Conservation (phyloP, 2,113 vertebrate species). For the Hylia prasina region DNA sequence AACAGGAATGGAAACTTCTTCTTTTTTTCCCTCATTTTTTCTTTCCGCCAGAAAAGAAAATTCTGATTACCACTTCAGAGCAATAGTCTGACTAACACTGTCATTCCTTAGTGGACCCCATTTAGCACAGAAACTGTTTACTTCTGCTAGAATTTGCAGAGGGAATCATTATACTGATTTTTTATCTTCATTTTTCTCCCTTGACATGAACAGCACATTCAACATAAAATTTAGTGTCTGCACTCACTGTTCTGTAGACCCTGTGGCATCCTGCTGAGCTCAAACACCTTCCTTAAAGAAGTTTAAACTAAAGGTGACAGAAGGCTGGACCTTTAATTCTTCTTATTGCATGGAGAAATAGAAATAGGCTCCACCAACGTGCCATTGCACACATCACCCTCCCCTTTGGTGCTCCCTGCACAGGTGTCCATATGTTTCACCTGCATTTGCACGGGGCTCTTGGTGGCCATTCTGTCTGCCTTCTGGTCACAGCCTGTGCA, state of each 20-base stretch:
- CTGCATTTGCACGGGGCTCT: rapidly evolving
- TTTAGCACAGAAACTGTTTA: neutral
- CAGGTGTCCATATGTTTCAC: neutral
- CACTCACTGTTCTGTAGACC: neutral
- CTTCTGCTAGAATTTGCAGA: neutral
- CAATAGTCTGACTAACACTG: neutral
- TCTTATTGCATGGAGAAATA: neutral
- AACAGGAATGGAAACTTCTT: neutral
- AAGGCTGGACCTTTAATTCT: neutral
- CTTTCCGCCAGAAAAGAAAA: neutral
- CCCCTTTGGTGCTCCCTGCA: neutral
- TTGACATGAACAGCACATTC: neutral
- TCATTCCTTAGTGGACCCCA: neutral
- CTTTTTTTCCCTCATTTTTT: neutral
- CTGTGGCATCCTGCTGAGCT: neutral
- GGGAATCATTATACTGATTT: neutral
- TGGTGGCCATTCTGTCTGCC: neutral
- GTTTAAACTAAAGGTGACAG: neutral
- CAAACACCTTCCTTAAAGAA: neutral
- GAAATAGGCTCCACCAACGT: neutral
- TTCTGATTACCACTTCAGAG: neutral
- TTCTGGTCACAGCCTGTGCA: neutral
- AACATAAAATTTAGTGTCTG: neutral
- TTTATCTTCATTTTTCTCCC: neutral
- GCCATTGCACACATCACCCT: neutral